Evolutionary conservation across 2,113 vertebrate genomes (phyloP), one percentile per base, ranked within the genome.

Genomic region (Plecturocebus donacophilus): DNA sequence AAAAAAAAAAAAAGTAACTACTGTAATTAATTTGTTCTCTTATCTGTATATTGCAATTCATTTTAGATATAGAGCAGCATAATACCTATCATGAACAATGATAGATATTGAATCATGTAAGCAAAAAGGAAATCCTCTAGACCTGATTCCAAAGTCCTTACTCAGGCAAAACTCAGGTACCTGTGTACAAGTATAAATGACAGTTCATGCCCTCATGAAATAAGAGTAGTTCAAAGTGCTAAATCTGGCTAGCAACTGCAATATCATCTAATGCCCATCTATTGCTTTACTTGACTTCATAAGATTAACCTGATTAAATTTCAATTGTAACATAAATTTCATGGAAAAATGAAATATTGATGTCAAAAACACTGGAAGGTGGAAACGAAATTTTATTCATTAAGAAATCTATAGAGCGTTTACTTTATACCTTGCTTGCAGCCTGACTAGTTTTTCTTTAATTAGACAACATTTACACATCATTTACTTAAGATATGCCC

Each of bases 131-230:
- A 81, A 79, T 83, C 61, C 70, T 95, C 52, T 27, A 87, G 81
- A 87, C 35, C 70, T 90, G 38, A 75, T 87, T 96, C 21, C 47
- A 75, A 96, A 81, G 38, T 89, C 61, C 87, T 96, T 85, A 96
- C 77, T 96, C 95, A 96, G 81, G 49, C 49, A 96, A 96, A 97
- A 90, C 68, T 90, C 64, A 23, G 14, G 45, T 42, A 77, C 81
- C 54, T 77, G 54, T 23, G 10, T 20, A 79, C 25, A 94, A 91
- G 52, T 40, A 27, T 42, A 94, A 92, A 86, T 27, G 71, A 92
- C 58, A 97, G 71, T 49, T 77, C 73, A 23, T 32, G 35, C 52
- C 92, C 80, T 96, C 54, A 38, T 45, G 81, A 96, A 97, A 61
- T 56, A 70, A 70, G 21, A 92, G 76, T 70, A 20, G 54, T 68